A percentile compares a stretch with the other conserved stretches of the same genome.
phyloP scores from a whole-genome alignment of 2,888 invertebrate genomes.

The Ophraella communa region DNA sequence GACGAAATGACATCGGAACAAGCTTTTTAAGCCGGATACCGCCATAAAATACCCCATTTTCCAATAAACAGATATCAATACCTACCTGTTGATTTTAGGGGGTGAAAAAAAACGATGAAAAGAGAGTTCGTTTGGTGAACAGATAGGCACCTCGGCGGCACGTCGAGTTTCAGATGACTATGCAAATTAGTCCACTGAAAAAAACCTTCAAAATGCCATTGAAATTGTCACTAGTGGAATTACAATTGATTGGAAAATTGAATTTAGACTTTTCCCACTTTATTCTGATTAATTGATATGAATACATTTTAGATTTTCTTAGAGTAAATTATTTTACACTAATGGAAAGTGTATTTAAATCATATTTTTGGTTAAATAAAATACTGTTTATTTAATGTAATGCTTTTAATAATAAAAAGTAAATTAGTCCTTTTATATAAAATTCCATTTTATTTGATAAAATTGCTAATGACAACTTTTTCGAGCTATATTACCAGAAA shows the following conservation, averaged over 20 bases:
- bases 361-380: too few relatives aligned
- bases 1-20: constrained; percentile 48
- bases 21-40: constrained; percentile 55
- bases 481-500: too few relatives aligned
- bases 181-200: constrained; percentile 20
- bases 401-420: too few relatives aligned
- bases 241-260: constrained; percentile 12
- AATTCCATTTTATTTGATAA: too few relatives aligned
- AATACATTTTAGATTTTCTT: too few relatives aligned
- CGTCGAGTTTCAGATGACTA: constrained; percentile 23
- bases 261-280: constrained; percentile 2
- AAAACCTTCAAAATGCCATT: constrained; percentile 3
- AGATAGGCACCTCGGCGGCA: constrained; percentile 14
- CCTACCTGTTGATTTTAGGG: constrained; percentile 59
- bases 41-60: constrained; percentile 60
- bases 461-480: too few relatives aligned
- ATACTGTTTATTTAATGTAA: too few relatives aligned
- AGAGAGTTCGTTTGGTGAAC: constrained; percentile 21
- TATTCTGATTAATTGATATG: background rate
- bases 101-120: constrained; percentile 43
- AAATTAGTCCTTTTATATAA: too few relatives aligned
- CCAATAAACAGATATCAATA: constrained; percentile 63
- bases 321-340: background rate
- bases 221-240: constrained; percentile 10
- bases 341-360: too few relatives aligned